Conservation (phyloP, 1,140 invertebrate genomes). For the Frieseomelitta varia region DNA sequence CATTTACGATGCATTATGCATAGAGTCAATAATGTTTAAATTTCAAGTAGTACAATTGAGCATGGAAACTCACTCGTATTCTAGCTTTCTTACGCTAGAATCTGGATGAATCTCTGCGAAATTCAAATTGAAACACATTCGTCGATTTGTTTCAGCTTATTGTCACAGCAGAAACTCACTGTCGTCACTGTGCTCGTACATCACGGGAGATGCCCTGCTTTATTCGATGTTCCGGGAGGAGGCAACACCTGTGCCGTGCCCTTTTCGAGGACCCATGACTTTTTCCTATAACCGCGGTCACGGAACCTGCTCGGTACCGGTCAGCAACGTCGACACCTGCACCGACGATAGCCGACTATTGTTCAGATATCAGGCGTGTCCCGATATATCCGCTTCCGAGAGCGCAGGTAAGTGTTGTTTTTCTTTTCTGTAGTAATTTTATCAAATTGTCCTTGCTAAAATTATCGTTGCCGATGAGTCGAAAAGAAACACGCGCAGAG, state of each 20-base stretch:
- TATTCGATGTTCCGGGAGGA: slow-evolving; percentile 94
- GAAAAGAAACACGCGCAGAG: background rate
- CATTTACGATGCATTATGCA: background rate
- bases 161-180: slow-evolving; percentile 89
- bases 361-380: slow-evolving; percentile 95
- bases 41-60: background rate
- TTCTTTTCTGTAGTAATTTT: background rate
- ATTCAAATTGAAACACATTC: slow-evolving; percentile 13
- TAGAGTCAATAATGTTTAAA: background rate
- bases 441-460: background rate
- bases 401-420: slow-evolving; percentile 85
- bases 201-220: slow-evolving; percentile 93
- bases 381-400: slow-evolving; percentile 92
- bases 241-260: slow-evolving; percentile 90
- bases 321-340: slow-evolving; percentile 93
- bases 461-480: background rate
- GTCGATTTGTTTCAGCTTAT: slow-evolving; percentile 86
- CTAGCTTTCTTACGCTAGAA: background rate
- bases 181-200: slow-evolving; percentile 90
- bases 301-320: slow-evolving; percentile 91
- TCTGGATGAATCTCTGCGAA: background rate
- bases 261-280: slow-evolving; percentile 90
- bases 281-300: slow-evolving; percentile 93
- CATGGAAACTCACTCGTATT: background rate
- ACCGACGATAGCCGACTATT: slow-evolving; percentile 93